Evolutionary conservation across 2,888 invertebrate species (phyloP), one percentile per base, ranked within the genome.

Genomic region (Andrena flavipes): DNA sequence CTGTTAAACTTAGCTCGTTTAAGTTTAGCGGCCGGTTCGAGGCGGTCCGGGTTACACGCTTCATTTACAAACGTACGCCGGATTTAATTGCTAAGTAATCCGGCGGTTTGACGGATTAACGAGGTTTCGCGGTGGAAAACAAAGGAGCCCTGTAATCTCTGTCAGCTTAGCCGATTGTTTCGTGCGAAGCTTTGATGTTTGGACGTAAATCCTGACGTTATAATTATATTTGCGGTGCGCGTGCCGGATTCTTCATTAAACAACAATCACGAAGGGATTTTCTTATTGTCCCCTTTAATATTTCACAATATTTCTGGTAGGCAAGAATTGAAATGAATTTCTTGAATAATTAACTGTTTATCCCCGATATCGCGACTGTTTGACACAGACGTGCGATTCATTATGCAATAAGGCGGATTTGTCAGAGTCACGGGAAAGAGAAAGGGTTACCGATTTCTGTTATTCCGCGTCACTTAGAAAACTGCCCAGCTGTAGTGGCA

Each of bases 1-100:
- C 56, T 20, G 60, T 71, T 33, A 67, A 79, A 80, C 80, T 79
- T 79, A 35, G 67, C 35, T 79, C 48, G 71, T 72, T 80, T 54
- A 71, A 80, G 79, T 79, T 79, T 72, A 33, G 16, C 51, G 35
- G 29, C 30, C 33, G 7, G n/a, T 67, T 63, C 49, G 48, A 20
- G 48, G 26, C 13, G 7, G 54, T 23, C 42, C 49, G 29, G 8
- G 49, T 62, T 63, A 67, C 65, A 63, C 63, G 65, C 29, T 74
- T 71, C 82, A 75, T 74, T 80, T 54, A 49, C 70, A 56, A 65
- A 74, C 69, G 64, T 60, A 70, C 74, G 65, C 56, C 26, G 67
- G 42, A 80, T 80, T 75, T 80, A 82, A 82, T 82, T 82, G 81
- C 60, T 54, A 71, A 62, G 26, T 71, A 62, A 82, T 71, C 70